A percentile compares a stretch with the other conserved stretches of the same genome.
Evolutionary conservation across 2,888 invertebrate species (phyloP).

Genomic region (Heliconius hortense): DNA sequence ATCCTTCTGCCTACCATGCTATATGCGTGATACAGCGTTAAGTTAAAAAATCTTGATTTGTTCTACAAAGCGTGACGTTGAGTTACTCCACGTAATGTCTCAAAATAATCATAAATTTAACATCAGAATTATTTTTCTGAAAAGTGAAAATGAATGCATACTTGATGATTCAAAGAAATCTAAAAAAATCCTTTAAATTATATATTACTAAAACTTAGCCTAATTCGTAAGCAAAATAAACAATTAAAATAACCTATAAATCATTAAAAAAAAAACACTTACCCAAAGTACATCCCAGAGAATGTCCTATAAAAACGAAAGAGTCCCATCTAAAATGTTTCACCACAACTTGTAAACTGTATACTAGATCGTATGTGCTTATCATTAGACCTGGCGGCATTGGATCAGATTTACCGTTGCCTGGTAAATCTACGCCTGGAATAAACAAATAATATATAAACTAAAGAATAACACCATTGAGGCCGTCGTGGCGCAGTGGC

Average conservation of each 20-base stretch:
- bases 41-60: background rate
- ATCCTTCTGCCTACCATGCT: too few relatives aligned
- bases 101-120: too few relatives aligned
- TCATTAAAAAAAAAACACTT: conserved; percentile 34
- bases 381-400: conserved; percentile 71
- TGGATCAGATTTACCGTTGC: conserved; percentile 82
- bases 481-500: too few relatives aligned
- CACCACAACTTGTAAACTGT: conserved; percentile 60
- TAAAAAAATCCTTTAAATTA: too few relatives aligned
- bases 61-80: too few relatives aligned
- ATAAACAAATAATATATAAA: conserved; percentile 9
- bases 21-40: background rate
- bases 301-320: conserved; percentile 63
- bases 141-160: too few relatives aligned
- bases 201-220: too few relatives aligned
- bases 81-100: too few relatives aligned
- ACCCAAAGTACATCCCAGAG: conserved; percentile 65
- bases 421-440: conserved; percentile 80
- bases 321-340: conserved; percentile 67
- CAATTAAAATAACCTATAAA: background rate
- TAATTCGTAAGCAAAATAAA: background rate
- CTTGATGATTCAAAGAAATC: too few relatives aligned
- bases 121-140: too few relatives aligned
- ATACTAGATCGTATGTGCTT: conserved; percentile 65
- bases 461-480: too few relatives aligned